These are phyloP conservation scores for Lepeophtheirus salmonis DNA, from an alignment of 1,140 invertebrate genomes.

Conservation along the genomic window DNA sequence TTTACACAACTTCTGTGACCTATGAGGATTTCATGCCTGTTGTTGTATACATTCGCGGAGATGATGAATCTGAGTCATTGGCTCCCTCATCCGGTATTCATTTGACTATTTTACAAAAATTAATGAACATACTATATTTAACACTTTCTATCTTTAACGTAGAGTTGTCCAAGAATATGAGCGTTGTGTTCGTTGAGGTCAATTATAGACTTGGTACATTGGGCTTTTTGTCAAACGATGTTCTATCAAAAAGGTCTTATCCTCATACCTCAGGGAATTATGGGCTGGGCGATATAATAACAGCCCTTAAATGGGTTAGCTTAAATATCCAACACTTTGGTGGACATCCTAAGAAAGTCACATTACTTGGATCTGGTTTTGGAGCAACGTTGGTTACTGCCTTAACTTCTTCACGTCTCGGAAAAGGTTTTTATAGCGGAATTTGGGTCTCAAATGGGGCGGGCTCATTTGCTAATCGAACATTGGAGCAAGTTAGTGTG, in stretches of 20 bases:
- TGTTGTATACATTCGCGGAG: constrained; percentile 56
- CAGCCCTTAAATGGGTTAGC: constrained; percentile 53
- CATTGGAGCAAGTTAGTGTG: not conserved
- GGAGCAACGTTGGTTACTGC: constrained; percentile 55
- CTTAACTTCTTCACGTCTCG: constrained; percentile 36
- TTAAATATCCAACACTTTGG: constrained; percentile 59
- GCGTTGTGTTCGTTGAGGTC: constrained; percentile 60
- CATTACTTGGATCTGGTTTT: constrained; percentile 54
- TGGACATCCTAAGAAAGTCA: constrained; percentile 48
- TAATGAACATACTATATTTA: not conserved
- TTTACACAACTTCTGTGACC: constrained; percentile 29
- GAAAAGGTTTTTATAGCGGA: constrained; percentile 23
- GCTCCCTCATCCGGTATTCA: constrained; percentile 40
- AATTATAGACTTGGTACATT: constrained; percentile 52
- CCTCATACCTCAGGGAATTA: constrained; percentile 65
- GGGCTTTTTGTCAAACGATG: constrained; percentile 52
- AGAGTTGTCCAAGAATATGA: constrained; percentile 43
- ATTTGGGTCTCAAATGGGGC: constrained; percentile 24
- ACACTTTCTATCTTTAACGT: constrained; percentile 37
- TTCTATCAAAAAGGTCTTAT: constrained; percentile 41
- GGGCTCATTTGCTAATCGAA: constrained; percentile 10
- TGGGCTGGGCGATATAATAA: constrained; percentile 54
- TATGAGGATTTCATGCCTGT: constrained; percentile 54
- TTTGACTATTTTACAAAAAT: not conserved
- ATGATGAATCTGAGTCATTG: constrained; percentile 34